A percentile compares a stretch with the other conserved stretches of the same genome.
phyloP scores from a whole-genome alignment of 2,113 vertebrate species.

The Chionodraco myersi region DNA sequence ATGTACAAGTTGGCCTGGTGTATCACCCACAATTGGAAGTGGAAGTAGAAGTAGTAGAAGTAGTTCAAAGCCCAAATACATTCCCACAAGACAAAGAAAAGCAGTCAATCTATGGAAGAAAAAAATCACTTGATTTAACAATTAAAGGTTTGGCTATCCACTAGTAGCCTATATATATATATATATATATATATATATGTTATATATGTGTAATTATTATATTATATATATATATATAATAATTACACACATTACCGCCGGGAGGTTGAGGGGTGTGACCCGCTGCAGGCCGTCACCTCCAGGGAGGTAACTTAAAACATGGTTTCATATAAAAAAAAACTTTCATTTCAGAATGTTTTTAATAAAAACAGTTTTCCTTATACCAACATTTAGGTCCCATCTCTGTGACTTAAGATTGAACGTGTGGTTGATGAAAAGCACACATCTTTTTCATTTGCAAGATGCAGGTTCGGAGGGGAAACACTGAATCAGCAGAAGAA shows the following conservation, averaged over 20 bases:
- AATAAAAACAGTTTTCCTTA: neutral
- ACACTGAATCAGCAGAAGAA: neutral
- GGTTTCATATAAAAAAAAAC: conserved; percentile 1
- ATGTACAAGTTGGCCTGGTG: neutral
- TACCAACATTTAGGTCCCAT: too few relatives aligned
- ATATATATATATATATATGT: too few relatives aligned
- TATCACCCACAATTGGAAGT: neutral
- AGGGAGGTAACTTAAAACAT: neutral
- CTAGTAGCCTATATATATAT: too few relatives aligned
- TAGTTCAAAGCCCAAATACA: neutral
- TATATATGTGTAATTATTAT: too few relatives aligned
- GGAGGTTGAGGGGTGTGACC: conserved; percentile 37
- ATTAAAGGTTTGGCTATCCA: neutral
- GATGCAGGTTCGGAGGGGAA: neutral
- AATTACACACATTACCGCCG: conserved; percentile 36
- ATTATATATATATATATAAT: too few relatives aligned
- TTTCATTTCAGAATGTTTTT: neutral
- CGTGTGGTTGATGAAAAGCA: neutral
- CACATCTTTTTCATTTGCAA: neutral
- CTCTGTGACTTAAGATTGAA: neutral
- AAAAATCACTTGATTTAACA: neutral
- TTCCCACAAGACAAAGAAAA: neutral
- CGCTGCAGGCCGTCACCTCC: conserved; percentile 65
- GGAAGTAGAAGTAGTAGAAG: neutral
- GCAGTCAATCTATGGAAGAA: neutral